phyloP scores from a whole-genome alignment of 92 coral and sea anemone species.

The Zoanthus solanderi region DNA sequence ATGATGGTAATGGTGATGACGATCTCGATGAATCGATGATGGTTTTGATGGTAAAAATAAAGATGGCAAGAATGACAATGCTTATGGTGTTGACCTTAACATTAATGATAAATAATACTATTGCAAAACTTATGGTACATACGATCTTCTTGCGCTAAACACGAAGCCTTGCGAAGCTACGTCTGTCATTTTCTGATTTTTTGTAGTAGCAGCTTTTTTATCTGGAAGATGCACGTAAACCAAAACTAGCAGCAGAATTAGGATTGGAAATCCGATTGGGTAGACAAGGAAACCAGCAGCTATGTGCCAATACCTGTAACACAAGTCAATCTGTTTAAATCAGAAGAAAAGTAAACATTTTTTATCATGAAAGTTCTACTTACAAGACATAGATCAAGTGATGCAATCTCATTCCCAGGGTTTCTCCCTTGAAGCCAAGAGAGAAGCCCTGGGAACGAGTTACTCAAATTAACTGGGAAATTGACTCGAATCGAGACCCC shows the following conservation, averaged over 20 bases:
- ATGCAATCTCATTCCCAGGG: too few relatives aligned
- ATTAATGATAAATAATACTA: too few relatives aligned
- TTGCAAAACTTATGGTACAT: background rate
- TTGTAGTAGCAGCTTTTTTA: background rate
- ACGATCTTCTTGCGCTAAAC: background rate
- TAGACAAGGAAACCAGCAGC: slow-evolving; percentile 57
- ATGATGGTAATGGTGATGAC: background rate
- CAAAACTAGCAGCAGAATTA: slow-evolving; percentile 57
- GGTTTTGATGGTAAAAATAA: background rate
- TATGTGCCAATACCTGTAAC: slow-evolving; percentile 45
- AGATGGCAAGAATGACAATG: background rate
- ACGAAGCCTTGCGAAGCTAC: background rate
- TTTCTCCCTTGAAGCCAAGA: too few relatives aligned
- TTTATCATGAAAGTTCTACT: too few relatives aligned
- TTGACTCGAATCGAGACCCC: too few relatives aligned
- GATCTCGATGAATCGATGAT: background rate
- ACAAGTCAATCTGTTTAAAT: background rate
- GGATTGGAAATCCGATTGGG: slow-evolving; percentile 69
- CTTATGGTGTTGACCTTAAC: too few relatives aligned
- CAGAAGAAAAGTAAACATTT: too few relatives aligned
- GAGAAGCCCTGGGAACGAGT: background rate
- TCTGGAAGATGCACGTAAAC: slow-evolving; percentile 42
- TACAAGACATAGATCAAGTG: too few relatives aligned
- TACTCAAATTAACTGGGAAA: too few relatives aligned
- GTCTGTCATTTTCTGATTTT: background rate